These are phyloP conservation scores for Ectemnius lituratus DNA, from an alignment of 2,888 invertebrate genomes.

Conservation along the genomic window DNA sequence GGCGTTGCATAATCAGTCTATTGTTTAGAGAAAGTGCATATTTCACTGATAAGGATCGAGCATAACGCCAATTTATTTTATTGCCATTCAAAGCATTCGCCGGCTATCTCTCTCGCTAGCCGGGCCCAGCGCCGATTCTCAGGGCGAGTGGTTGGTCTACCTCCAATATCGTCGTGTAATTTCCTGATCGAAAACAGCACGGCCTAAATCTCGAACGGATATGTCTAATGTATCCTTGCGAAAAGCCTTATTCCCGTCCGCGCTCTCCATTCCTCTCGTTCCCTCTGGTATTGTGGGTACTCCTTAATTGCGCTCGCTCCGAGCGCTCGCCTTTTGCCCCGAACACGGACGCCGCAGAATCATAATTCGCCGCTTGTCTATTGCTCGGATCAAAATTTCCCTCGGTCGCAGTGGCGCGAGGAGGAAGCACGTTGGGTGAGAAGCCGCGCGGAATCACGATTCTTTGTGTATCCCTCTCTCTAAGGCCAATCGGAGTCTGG, in stretches of 20 bases:
- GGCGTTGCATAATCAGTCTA: constrained; percentile 45
- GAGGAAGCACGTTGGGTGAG: background rate
- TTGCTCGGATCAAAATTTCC: constrained; percentile 32
- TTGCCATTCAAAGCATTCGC: constrained; percentile 39
- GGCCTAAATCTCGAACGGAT: constrained; percentile 1
- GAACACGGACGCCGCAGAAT: background rate
- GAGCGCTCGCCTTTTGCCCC: background rate
- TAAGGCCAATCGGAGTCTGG: background rate
- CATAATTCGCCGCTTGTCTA: constrained; percentile 15
- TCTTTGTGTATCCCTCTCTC: constrained; percentile 33
- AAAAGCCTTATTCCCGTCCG: background rate
- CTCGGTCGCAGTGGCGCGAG: constrained; percentile 18
- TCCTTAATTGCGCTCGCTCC: constrained; percentile 13
- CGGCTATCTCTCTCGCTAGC: constrained; percentile 3
- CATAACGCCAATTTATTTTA: constrained; percentile 52
- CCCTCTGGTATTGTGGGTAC: background rate
- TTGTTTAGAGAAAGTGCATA: constrained; percentile 52
- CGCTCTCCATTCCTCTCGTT: background rate
- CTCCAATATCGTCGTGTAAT: constrained; percentile 4
- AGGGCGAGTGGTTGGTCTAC: no score
- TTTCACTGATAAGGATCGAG: constrained; percentile 51
- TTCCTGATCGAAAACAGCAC: constrained; percentile 8
- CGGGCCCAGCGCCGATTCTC: constrained; percentile 1
- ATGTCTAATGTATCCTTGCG: constrained; percentile 2
- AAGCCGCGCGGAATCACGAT: constrained; percentile 7